Base-by-base conservation (phyloP, 2,888 invertebrate species). In the Vannuccia rotundouncinata region DNA sequence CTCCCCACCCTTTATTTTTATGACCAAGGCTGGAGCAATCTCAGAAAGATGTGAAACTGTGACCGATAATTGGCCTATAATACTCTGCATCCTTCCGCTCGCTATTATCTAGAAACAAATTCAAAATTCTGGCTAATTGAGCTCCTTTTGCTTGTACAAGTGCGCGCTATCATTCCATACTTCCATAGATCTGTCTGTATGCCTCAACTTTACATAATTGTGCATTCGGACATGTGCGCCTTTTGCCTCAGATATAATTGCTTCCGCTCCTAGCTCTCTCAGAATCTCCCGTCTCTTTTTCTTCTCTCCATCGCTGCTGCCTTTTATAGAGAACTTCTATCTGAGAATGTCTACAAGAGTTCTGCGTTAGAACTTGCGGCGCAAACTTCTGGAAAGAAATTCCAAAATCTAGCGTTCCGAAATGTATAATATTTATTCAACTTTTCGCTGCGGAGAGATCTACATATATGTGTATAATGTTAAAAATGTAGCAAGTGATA, bases 81-180 rank as follows among this genome's bases (percentile, higher is more conserved):
- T 66, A 66, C 66, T 13, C 66, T 5, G 66, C 66, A 66, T 66
- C 66, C 66, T 66, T 66, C 66, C 66, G 66, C 66, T 22, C 25
- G 66, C 66, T 13, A 13, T 66, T 66, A 66, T 66, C 66, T 66
- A 66, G 66, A 66, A 66, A 66, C 66, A 66, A 66, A 66, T 66
- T 66, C 66, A 66, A 2, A 66, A 66, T 2, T 66, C 66, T 17
- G 22, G 22, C 66, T 66, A 66, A 66, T 66, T 66, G 66, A 22
- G 66, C 66, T 22, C 66, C 22, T 66, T 66, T 22, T 66, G 66
- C 66, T 66, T 22, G 2, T 17, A 10, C 45, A 10, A 17, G 45
- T 45, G 17, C 45, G 5, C 22, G 66, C 66, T 66, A 66, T 66
- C 66, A 22, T 66, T 22, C 22, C 10, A 10, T 45, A 22, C 66